Conservation (phyloP, 2,113 vertebrate genomes). For the Isichthys henryi region DNA sequence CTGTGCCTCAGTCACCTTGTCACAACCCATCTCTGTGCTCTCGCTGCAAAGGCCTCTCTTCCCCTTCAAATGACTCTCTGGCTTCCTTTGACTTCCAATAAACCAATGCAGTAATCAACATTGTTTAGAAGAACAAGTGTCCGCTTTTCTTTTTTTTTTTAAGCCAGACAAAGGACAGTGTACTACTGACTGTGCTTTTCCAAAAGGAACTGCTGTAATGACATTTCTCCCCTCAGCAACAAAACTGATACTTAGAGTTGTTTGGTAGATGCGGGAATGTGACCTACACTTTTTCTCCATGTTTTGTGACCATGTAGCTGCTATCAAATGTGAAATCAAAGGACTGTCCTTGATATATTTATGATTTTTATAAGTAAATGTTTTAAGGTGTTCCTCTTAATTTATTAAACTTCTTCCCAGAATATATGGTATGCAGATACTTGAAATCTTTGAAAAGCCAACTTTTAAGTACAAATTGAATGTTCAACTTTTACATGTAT, state of each 20-base stretch:
- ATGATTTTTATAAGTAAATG: constrained; percentile 63
- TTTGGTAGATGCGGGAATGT: constrained; percentile 61
- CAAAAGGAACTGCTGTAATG: constrained; percentile 53
- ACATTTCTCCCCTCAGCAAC: constrained; percentile 50
- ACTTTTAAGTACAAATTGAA: constrained; percentile 30
- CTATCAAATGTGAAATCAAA: constrained; percentile 73
- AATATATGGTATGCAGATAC: constrained; percentile 59
- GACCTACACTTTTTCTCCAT: constrained; percentile 66
- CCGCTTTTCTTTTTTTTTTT: constrained; percentile 24
- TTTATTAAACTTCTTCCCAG: constrained; percentile 54
- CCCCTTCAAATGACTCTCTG: constrained; percentile 14
- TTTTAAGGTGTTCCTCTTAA: constrained; percentile 53
- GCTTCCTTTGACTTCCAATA: constrained; percentile 27
- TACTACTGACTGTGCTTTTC: constrained; percentile 44
- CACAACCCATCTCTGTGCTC: constrained; percentile 55
- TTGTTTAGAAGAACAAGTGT: constrained; percentile 27
- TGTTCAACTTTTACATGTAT: constrained; percentile 63
- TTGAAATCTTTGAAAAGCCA: constrained; percentile 56
- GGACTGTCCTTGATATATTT: constrained; percentile 52
- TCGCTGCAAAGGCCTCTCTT: constrained; percentile 45
- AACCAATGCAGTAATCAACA: constrained; percentile 28
- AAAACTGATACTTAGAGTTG: constrained; percentile 67
- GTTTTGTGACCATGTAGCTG: constrained; percentile 80
- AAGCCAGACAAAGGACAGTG: constrained; percentile 36
- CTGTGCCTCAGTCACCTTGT: constrained; percentile 77